Evolutionary conservation across 2,888 invertebrate genomes (phyloP), one percentile per base, ranked within the genome.

Genomic region (Acanthosepion lycidas): DNA sequence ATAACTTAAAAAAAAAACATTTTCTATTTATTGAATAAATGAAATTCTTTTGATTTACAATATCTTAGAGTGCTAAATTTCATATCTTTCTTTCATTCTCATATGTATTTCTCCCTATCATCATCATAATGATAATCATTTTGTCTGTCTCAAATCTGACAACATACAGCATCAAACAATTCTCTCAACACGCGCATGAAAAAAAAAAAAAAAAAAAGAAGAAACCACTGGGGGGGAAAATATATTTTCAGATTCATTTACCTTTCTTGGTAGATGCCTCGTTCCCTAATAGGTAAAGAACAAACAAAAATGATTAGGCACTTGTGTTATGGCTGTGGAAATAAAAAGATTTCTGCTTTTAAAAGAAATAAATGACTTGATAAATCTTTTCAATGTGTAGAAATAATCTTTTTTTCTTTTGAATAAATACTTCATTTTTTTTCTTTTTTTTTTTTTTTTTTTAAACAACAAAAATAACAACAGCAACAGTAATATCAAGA

Each of bases 191-290:
- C 78, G n/a, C 78, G n/a, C 78, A 78, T 78, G 26, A 78, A 78
- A 78, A 78, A 78, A 42, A 78, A 78, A 78, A 78, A 42, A 78
- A 78, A 33, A 78, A 78, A 78, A 78, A 78, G 33, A 78, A 78
- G 78, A 78, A 78, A 78, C 78, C 78, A 78, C n/a, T 78, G 78
- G 78, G n/a, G 59, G 78, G 78, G 78, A 78, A 78, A 78, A 78
- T 78, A 78, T 78, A 78, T 78, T 78, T 78, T 78, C 78, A 78
- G 78, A 78, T 78, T 78, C 78, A 78, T 78, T 78, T 78, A 78
- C 78, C 78, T 78, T 78, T 78, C n/a, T 9, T 15, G n/a, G 9
- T 12, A 33, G n/a, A 15, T 78, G 78, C n/a, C 78, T 78, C 78
- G 78, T 78, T n/a, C n/a, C 78, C 78, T 78, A 78, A n/a, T 78